Evolutionary conservation across 2,888 invertebrate genomes (phyloP).

Genomic region (Lycocerus yunnanus): DNA sequence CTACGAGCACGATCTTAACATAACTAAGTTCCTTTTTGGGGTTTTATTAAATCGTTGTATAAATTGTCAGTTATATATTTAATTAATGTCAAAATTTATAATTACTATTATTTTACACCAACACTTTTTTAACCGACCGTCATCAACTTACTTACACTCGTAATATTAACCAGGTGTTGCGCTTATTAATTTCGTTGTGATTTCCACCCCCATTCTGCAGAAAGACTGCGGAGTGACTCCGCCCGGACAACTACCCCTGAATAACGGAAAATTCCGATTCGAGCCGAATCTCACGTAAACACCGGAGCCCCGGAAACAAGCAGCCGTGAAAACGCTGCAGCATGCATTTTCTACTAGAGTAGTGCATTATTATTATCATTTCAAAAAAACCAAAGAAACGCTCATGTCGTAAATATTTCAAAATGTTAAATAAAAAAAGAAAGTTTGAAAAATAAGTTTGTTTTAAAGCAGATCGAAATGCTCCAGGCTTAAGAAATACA

Average conservation of each 20-base stretch:
- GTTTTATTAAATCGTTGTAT: slow-evolving; percentile 18
- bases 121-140: slow-evolving; percentile 24
- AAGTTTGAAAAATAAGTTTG: background rate
- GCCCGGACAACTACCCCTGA: slow-evolving; percentile 49
- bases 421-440: too few relatives aligned
- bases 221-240: slow-evolving; percentile 52
- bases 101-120: slow-evolving; percentile 15
- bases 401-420: background rate
- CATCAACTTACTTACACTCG: slow-evolving; percentile 35
- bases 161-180: slow-evolving; percentile 45
- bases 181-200: slow-evolving; percentile 41
- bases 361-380: background rate
- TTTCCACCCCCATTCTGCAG: slow-evolving; percentile 46
- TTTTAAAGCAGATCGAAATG: background rate
- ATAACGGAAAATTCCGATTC: slow-evolving; percentile 34
- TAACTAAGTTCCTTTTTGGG: slow-evolving; percentile 10
- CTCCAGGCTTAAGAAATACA: background rate
- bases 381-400: background rate
- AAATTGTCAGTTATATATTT: slow-evolving; percentile 8
- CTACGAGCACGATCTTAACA: slow-evolving; percentile 21
- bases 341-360: slow-evolving; percentile 17
- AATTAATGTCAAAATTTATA: slow-evolving; percentile 10
- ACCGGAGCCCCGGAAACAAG: slow-evolving; percentile 42
- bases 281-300: slow-evolving; percentile 33
- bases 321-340: slow-evolving; percentile 37